Conservation (phyloP, 2,888 invertebrate genomes). For the Sesia bembeciformis region DNA sequence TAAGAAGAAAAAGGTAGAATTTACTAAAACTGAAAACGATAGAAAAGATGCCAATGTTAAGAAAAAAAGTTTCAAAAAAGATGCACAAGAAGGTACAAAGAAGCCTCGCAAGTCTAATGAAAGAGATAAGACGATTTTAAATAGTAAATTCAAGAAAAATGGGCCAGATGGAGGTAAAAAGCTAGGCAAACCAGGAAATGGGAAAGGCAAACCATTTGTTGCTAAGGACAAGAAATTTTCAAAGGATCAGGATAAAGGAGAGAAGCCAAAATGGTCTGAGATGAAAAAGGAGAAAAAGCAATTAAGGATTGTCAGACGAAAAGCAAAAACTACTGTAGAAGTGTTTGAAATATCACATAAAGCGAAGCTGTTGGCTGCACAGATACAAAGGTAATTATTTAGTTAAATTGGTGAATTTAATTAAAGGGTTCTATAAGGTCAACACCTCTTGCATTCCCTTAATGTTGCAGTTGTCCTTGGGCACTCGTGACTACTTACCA, state of each 20-base stretch:
- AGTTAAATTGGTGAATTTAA: neutral
- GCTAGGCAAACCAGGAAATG: conserved; percentile 16
- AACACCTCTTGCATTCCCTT: no score
- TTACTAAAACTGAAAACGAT: conserved; percentile 13
- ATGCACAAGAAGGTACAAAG: conserved; percentile 5
- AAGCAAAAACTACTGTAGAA: conserved; percentile 68
- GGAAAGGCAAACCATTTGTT: conserved; percentile 11
- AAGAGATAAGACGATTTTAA: neutral
- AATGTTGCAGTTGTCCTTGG: no score
- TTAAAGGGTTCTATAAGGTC: no score
- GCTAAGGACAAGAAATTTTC: conserved; percentile 20
- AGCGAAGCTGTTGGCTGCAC: conserved; percentile 55
- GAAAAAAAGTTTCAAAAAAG: conserved; percentile 10
- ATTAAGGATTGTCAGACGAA: conserved; percentile 77
- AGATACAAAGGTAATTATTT: conserved; percentile 51
- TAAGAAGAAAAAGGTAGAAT: conserved; percentile 45
- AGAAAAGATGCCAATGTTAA: conserved; percentile 11
- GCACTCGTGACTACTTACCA: no score
- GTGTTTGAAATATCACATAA: conserved; percentile 63
- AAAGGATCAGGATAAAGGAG: conserved; percentile 30
- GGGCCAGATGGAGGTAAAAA: conserved; percentile 7
- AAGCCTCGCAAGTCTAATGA: neutral
- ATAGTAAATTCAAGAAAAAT: neutral
- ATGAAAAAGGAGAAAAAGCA: conserved; percentile 85
- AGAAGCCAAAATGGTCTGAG: conserved; percentile 80